Conservation (phyloP, 2,888 invertebrate species). For the Dione juno region DNA sequence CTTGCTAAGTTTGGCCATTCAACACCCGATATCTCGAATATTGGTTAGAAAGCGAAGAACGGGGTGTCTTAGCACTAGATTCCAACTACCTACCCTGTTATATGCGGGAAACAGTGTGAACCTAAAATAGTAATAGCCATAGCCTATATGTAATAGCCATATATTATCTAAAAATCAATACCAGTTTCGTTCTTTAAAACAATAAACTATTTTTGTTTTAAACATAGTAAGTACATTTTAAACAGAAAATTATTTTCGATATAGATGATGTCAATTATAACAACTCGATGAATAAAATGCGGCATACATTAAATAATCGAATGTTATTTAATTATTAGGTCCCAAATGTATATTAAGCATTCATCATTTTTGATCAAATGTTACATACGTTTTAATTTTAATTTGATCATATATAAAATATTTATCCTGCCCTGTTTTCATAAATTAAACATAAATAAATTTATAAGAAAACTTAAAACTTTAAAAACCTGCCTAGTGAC, state of each 20-base stretch:
- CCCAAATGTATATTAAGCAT: not conserved
- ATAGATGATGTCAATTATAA: slow-evolving; percentile 15
- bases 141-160: not conserved
- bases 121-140: not conserved
- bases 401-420: not conserved
- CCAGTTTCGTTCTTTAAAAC: slow-evolving; percentile 1
- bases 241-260: not conserved
- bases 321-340: slow-evolving; percentile 15
- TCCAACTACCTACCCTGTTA: no score
- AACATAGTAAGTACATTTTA: slow-evolving; percentile 2
- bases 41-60: no score
- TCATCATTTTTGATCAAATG: slow-evolving; percentile 11
- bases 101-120: no score
- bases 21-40: no score
- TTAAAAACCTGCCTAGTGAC: no score
- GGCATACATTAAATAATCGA: slow-evolving; percentile 13
- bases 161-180: not conserved
- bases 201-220: slow-evolving; percentile 1
- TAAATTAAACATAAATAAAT: no score
- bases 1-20: no score
- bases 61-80: no score
- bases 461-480: no score
- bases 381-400: not conserved
- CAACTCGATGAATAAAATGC: slow-evolving; percentile 11
- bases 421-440: no score